Evolutionary conservation across 2,888 invertebrate species (phyloP).

Genomic region (Pecten maximus): DNA sequence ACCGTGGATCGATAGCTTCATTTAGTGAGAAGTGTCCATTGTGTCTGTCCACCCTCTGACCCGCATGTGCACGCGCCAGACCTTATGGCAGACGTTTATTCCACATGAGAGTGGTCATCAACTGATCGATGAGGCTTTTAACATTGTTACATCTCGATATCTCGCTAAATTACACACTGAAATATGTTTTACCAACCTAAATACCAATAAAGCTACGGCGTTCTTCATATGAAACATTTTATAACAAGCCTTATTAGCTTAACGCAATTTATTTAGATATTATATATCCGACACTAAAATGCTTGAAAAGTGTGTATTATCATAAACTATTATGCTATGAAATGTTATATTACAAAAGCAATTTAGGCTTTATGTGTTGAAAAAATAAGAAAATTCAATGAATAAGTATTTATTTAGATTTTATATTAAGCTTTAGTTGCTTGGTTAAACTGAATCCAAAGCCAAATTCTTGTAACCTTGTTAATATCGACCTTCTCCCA

Average conservation of each 20-base stretch:
- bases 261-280: background rate
- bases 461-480: background rate
- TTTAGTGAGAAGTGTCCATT: background rate
- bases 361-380: background rate
- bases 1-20: background rate
- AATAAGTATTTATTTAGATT: background rate
- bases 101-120: background rate
- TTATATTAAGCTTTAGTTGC: background rate
- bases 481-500: background rate
- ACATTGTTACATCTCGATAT: constrained; percentile 9
- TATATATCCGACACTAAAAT: background rate
- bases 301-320: background rate
- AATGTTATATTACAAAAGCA: background rate
- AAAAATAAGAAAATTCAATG: background rate
- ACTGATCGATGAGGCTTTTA: background rate
- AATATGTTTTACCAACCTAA: constrained; percentile 14
- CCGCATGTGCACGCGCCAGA: background rate
- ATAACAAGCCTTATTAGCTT: background rate
- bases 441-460: background rate
- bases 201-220: background rate
- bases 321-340: background rate
- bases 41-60: constrained; percentile 20
- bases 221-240: background rate
- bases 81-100: background rate
- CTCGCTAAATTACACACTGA: constrained; percentile 26